Base-by-base conservation (phyloP, 1,140 invertebrate species). In the Ceratina calcarata region DNA sequence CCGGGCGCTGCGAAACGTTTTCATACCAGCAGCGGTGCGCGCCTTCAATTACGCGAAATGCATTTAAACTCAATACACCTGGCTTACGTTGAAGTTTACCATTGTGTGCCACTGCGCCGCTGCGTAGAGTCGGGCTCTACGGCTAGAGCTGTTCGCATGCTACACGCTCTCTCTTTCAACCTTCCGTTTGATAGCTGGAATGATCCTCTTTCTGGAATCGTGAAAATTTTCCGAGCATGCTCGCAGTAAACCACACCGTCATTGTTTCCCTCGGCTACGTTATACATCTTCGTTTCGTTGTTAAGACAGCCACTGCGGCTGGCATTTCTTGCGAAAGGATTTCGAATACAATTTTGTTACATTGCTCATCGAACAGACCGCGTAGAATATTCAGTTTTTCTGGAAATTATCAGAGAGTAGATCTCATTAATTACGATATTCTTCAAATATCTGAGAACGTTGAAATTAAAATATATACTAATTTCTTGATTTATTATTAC, bases 21-120 rank as follows among this genome's bases (percentile, higher is more conserved):
- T 78, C 75, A 73, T 58, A 55, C 71, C 84, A 82, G 84, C 73
- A 45, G 37, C 37, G 37, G 78, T 75, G 73, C 70, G 68, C 81
- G 69, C 78, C 88, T 91, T 91, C 89, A 91, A 91, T 92, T 91
- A 91, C 87, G 82, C 85, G 82, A 82, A 88, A 89, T 83, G 87
- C 89, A 89, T 90, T 91, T 91, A 89, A 90, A 86, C 85, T 81
- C 83, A 62, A 90, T 88, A 87, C 83, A 88, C 78, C 83, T 81
- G 83, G 76, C 55, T 70, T n/a, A 55, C 81, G 77, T 37, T 45
- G 13, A 18, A 53, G 22, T 53, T 57, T 67, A 55, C 18, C 55
- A 65, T 53, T 55, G 69, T 24, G 24, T 16, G 3, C 6, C 53
- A 18, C 10, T 13, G 16, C 16, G 55, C 55, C 55, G 13, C 8